These are phyloP conservation scores for Meloidogyne exigua DNA, from an alignment of 1,140 invertebrate genomes.

Conservation along the genomic window DNA sequence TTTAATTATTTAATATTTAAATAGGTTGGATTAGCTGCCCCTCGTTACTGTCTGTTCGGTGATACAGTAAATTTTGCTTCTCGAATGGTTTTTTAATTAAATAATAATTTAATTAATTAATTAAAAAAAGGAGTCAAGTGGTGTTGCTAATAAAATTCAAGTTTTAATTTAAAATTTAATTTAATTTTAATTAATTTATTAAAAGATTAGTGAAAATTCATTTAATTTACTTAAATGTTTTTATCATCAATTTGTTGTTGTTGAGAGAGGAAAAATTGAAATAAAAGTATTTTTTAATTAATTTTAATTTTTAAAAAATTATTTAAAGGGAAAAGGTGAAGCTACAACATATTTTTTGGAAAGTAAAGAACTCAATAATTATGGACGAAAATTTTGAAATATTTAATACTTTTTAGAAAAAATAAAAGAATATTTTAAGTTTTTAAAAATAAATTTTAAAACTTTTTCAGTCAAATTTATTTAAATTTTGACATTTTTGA, in stretches of 20 bases:
- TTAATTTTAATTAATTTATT: constrained; percentile 2
- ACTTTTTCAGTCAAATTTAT: no score
- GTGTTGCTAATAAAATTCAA: constrained; percentile 18
- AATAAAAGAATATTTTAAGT: not conserved
- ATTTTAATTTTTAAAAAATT: not conserved
- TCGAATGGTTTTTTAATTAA: constrained; percentile 51
- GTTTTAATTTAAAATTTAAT: not conserved
- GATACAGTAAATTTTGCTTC: constrained; percentile 56
- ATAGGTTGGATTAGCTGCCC: constrained; percentile 81
- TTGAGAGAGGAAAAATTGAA: constrained; percentile 56
- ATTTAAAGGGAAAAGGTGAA: constrained; percentile 56
- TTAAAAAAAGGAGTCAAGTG: constrained; percentile 18
- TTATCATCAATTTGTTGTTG: constrained; percentile 53
- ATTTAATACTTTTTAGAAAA: not conserved
- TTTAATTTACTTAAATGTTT: constrained; percentile 57
- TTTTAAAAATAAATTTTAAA: no score
- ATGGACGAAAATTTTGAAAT: constrained; percentile 1
- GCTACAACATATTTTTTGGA: constrained; percentile 57
- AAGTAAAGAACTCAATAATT: constrained; percentile 47
- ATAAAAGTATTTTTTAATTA: constrained; percentile 43
- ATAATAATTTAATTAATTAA: not conserved
- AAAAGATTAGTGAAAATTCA: constrained; percentile 55
- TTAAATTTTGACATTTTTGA: not conserved
- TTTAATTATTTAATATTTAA: no score
- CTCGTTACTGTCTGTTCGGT: constrained; percentile 83